Evolutionary conservation across 2,797 vertebrate species (phyloP).

Genomic region (Ciconia nigra): DNA sequence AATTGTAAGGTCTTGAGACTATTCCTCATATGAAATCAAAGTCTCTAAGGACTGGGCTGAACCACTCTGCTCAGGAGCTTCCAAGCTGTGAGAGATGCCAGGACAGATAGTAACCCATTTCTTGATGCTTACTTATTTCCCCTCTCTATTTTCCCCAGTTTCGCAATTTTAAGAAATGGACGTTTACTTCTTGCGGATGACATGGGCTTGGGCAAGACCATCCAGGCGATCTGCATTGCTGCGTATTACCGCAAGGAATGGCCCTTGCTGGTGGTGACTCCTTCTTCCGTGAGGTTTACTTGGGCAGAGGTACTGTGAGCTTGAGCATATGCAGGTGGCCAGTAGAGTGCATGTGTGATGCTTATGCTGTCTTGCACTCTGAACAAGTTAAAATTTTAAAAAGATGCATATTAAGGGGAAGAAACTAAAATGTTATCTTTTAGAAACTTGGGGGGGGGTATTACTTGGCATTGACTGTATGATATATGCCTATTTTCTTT

Average conservation of each 20-base stretch:
- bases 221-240: slow-evolving; percentile 97
- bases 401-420: not conserved
- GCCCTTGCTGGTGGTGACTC: slow-evolving; percentile 92
- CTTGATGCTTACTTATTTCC: not conserved
- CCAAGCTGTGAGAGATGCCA: not conserved
- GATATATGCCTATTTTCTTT: not conserved
- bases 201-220: slow-evolving; percentile 97
- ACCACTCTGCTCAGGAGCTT: not conserved
- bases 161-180: slow-evolving; percentile 87
- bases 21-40: not conserved
- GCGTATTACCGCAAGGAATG: slow-evolving; percentile 92
- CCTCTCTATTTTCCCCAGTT: slow-evolving; percentile 73
- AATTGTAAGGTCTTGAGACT: not conserved
- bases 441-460: not conserved
- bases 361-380: not conserved
- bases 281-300: slow-evolving; percentile 94
- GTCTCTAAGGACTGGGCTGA: not conserved
- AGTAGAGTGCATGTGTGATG: not conserved
- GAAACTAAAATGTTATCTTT: not conserved
- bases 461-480: not conserved
- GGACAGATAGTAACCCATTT: not conserved
- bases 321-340: rapidly evolving
- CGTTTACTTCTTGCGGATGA: slow-evolving; percentile 96
- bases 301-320: slow-evolving; percentile 89
- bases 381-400: not conserved